These are phyloP conservation scores for Telmatochromis bifrenatus DNA, from an alignment of 2,113 vertebrate species.

Conservation along the genomic window DNA sequence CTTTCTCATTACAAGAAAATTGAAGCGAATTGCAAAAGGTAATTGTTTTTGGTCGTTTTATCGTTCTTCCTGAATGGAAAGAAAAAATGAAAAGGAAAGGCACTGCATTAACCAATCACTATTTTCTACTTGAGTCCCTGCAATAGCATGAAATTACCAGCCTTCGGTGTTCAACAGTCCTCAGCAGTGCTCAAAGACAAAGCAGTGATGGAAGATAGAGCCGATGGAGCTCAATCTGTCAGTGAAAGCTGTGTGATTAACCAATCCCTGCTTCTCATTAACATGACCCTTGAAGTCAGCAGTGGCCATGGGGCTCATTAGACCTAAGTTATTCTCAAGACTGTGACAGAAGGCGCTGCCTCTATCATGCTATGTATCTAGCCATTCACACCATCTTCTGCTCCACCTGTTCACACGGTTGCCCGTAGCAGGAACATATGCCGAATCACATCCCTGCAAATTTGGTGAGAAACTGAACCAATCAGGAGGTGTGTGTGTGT, in stretches of 20 bases:
- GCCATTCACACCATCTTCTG: conserved; percentile 41
- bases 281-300: conserved; percentile 16
- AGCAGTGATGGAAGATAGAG: not conserved
- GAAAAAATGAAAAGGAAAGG: not conserved
- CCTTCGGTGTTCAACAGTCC: not conserved
- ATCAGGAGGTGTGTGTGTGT: not conserved
- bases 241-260: conserved; percentile 25
- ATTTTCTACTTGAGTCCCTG: not conserved
- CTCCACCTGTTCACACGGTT: conserved; percentile 59
- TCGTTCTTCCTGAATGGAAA: not conserved
- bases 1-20: not conserved
- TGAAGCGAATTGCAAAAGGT: not conserved
- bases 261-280: conserved; percentile 20
- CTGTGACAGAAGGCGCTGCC: conserved; percentile 44
- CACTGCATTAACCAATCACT: not conserved
- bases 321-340: conserved; percentile 10
- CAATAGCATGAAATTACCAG: conserved; percentile 3
- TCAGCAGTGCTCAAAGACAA: conserved; percentile 11
- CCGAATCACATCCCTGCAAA: conserved; percentile 57
- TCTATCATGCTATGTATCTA: not conserved
- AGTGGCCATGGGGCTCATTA: conserved; percentile 10
- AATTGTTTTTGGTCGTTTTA: not conserved
- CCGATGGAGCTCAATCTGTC: conserved; percentile 16
- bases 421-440: conserved; percentile 61
- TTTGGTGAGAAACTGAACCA: conserved; percentile 49